Base-by-base conservation (phyloP, 2,888 invertebrate genomes). In the Mythimna vitellina region DNA sequence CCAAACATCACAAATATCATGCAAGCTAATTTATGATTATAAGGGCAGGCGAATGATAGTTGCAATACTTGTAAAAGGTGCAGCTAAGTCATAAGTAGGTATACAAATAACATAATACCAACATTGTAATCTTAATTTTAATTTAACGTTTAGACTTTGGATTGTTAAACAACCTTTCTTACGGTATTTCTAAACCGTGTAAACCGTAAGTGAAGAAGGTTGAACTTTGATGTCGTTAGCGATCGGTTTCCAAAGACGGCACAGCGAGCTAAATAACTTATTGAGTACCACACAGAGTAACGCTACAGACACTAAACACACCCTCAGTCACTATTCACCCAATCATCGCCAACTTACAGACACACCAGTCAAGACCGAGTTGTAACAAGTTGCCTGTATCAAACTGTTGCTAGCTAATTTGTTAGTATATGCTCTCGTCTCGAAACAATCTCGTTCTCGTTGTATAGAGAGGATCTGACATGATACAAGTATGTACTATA, bases 391-490 rank as follows among this genome's bases (percentile, higher is more conserved):
- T 17, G n/a, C 17, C 17, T 12, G 22, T 14, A 10, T 14, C 25
- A 25, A 68, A 49, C 35, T 25, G 51, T 53, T 63, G 25, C 49
- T 67, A 25, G 9, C 25, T 35, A 67, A 63, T 38, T 29, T 38
- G 46, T 49, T 61, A 1, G 49, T 51, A n/a, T 51, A 51, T 51
- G 49, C n/a, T n/a, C 49, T n/a, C 4, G 8, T 35, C 9, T 35
- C 9, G 22, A 20, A 38, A 42, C 29, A 56, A 42, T 2, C 29
- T 29, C 29, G 29, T 29, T 29, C 29, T 29, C 29, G 29, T 29
- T 29, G 29, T 29, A 29, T 29, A 35, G 10, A n/a, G 32, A 32
- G n/a, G 12, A 58, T n/a, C 57, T 10, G 32, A 32, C 10, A 57
- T n/a, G 32, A 4, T n/a, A 32, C 17, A 56, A 56, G 56, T 29